Conservation (phyloP, 1,140 invertebrate genomes). For the Phortica variegata region DNA sequence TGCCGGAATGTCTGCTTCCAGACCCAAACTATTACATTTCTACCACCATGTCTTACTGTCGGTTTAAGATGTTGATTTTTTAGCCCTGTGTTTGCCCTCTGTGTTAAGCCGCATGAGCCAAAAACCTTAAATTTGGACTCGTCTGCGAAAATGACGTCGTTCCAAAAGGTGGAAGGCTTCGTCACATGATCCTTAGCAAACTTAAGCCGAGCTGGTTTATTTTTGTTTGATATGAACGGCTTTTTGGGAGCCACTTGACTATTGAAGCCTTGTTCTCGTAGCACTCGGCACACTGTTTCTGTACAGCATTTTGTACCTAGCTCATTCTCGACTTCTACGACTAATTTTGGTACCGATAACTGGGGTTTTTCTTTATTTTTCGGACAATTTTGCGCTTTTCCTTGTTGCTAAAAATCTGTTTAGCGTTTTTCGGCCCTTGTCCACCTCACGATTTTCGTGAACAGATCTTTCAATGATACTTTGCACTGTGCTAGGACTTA, state of each 20-base stretch:
- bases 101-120: too few relatives aligned
- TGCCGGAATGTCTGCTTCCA: too few relatives aligned
- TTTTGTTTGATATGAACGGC: conserved; percentile 4
- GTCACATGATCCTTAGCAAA: conserved; percentile 3
- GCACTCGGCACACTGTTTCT: conserved; percentile 8
- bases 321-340: conserved; percentile 1
- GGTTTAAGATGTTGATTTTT: too few relatives aligned
- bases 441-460: conserved; percentile 4
- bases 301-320: conserved; percentile 5
- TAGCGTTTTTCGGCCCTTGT: conserved; percentile 12
- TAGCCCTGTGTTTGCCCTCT: too few relatives aligned
- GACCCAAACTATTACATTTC: too few relatives aligned
- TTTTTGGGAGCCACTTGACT: conserved; percentile 5
- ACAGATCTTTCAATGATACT: conserved; percentile 14
- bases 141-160: too few relatives aligned
- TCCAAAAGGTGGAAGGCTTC: too few relatives aligned
- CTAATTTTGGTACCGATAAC: conserved; percentile 6
- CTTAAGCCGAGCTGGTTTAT: neutral
- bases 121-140: too few relatives aligned
- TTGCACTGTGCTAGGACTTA: conserved; percentile 12
- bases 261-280: conserved; percentile 7
- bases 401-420: conserved; percentile 19
- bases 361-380: conserved; percentile 10
- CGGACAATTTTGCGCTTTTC: conserved; percentile 13
- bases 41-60: too few relatives aligned